These are phyloP conservation scores for Zaprionus camerounensis DNA, from an alignment of 1,140 invertebrate species.

Conservation along the genomic window DNA sequence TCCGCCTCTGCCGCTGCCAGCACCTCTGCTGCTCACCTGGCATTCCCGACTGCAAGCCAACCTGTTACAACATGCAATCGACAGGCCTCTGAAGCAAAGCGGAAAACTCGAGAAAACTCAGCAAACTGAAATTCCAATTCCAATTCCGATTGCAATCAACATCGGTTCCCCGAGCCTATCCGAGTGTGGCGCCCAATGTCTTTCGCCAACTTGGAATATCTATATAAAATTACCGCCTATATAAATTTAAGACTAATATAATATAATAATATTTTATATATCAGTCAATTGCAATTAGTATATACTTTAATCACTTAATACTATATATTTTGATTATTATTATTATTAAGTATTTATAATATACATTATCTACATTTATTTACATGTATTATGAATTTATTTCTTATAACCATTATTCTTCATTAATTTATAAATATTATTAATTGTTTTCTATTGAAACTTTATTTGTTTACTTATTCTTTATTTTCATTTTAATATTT, in stretches of 20 bases:
- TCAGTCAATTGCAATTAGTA: no score
- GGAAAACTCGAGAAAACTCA: slow-evolving; percentile 33
- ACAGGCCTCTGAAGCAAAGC: slow-evolving; percentile 51
- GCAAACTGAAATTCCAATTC: slow-evolving; percentile 15
- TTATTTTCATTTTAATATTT: background rate
- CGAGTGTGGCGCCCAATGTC: slow-evolving; percentile 37
- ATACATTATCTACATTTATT: no score
- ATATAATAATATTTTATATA: no score
- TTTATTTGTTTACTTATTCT: background rate
- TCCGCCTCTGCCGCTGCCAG: slow-evolving; percentile 15
- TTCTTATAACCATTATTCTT: background rate
- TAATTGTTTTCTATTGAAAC: background rate
- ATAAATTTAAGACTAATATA: no score
- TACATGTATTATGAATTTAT: no score
- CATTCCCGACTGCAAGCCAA: slow-evolving; percentile 51
- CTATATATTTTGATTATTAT: no score
- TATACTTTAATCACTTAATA: no score
- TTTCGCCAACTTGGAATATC: slow-evolving; percentile 10
- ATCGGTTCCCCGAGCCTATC: slow-evolving; percentile 23
- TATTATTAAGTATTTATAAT: no score
- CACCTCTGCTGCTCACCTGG: slow-evolving; percentile 21
- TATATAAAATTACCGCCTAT: no score
- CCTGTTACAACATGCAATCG: slow-evolving; percentile 63
- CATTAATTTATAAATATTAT: background rate
- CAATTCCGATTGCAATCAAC: slow-evolving; percentile 17